These are phyloP conservation scores for Pseudomyrmex gracilis DNA, from an alignment of 1,140 invertebrate genomes.

Conservation along the genomic window DNA sequence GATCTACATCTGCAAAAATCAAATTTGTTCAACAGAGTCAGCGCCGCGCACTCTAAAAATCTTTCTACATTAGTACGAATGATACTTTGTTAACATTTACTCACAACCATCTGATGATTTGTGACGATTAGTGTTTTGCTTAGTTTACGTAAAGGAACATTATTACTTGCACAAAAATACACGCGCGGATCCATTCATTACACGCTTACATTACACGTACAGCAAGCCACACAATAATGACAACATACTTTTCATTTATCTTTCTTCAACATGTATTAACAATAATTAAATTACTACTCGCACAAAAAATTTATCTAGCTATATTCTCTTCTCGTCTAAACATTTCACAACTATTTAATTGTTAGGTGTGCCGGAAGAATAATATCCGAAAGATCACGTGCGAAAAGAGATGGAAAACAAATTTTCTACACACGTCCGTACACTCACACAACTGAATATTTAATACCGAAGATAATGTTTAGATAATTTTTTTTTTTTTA, in stretches of 20 bases:
- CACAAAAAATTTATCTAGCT: not conserved
- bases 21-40: slow-evolving; percentile 18
- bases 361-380: not conserved
- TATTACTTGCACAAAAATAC: slow-evolving; percentile 24
- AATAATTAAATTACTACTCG: slow-evolving; percentile 12
- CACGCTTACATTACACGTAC: not conserved
- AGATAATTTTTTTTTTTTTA: no score
- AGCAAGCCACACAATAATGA: slow-evolving; percentile 17
- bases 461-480: no score
- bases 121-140: slow-evolving; percentile 70
- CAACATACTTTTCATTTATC: not conserved
- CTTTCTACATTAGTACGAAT: slow-evolving; percentile 39
- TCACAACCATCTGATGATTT: slow-evolving; percentile 81
- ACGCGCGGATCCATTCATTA: slow-evolving; percentile 7
- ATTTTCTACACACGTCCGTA: no score
- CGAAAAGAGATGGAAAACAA: not conserved
- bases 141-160: slow-evolving; percentile 68
- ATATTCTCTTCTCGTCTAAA: no score
- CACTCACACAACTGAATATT: no score
- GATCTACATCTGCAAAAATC: slow-evolving; percentile 23
- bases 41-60: slow-evolving; percentile 48
- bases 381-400: not conserved
- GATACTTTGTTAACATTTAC: slow-evolving; percentile 76
- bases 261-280: slow-evolving; percentile 30
- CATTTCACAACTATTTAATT: not conserved